phyloP scores from a whole-genome alignment of 2,113 vertebrate genomes.

The Oxyura jamaicensis region DNA sequence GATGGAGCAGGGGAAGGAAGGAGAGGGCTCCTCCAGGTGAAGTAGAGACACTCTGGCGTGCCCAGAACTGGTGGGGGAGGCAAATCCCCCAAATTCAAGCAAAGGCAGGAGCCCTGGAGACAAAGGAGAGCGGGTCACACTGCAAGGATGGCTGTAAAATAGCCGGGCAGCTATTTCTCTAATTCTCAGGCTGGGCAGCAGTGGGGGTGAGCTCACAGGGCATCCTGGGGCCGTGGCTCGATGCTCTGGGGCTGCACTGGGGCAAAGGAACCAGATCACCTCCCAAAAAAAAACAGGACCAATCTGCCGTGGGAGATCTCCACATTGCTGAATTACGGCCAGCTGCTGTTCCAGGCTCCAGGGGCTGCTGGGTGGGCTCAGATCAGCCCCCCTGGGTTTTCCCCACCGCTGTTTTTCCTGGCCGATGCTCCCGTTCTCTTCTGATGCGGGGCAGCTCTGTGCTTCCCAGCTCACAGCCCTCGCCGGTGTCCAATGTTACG shows the following conservation, averaged over 20 bases:
- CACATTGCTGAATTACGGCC: slow-evolving; percentile 30
- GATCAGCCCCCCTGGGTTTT: not conserved
- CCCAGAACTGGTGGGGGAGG: not conserved
- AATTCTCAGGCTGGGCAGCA: not conserved
- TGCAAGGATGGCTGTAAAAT: not conserved
- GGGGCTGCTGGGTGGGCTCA: not conserved
- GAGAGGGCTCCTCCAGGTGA: not conserved
- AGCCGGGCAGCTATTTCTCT: not conserved
- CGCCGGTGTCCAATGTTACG: not conserved
- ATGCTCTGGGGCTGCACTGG: too few relatives aligned
- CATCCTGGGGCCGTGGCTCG: not conserved
- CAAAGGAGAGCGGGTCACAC: fast-evolving
- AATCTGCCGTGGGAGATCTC: not conserved
- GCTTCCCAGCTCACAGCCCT: fast-evolving
- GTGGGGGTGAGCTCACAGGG: not conserved
- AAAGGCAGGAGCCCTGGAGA: not conserved
- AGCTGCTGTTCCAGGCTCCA: slow-evolving; percentile 26
- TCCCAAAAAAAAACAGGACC: not conserved
- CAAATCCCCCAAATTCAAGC: not conserved
- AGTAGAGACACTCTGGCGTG: fast-evolving
- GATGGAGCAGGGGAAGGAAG: not conserved
- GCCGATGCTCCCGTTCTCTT: not conserved
- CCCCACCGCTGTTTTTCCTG: not conserved
- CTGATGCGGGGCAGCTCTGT: not conserved
- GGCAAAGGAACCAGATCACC: not conserved